Conservation (phyloP, 2,888 invertebrate species). For the Xanthia togata region DNA sequence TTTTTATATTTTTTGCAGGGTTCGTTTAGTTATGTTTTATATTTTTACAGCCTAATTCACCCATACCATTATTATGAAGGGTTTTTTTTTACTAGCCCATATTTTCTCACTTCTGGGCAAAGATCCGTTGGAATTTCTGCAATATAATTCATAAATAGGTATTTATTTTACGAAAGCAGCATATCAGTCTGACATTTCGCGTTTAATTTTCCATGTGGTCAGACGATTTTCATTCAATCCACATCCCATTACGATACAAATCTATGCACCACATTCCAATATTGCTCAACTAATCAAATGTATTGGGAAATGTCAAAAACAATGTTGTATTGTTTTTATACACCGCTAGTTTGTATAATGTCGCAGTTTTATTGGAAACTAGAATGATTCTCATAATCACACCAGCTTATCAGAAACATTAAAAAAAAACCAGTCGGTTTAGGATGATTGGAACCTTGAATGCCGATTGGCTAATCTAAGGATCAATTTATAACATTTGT, state of each 20-base stretch:
- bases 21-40: constrained; percentile 1
- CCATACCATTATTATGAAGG: neutral
- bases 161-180: constrained; percentile 3
- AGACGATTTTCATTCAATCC: constrained; percentile 29
- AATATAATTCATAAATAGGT: neutral
- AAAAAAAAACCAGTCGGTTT: neutral
- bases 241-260: constrained; percentile 21
- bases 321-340: constrained; percentile 9
- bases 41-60: neutral
- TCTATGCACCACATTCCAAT: constrained; percentile 17
- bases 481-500: neutral
- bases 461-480: constrained; percentile 2
- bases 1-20: neutral
- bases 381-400: constrained; percentile 4
- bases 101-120: neutral
- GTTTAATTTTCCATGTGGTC: constrained; percentile 6
- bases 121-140: neutral
- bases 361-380: neutral
- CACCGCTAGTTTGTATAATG: neutral
- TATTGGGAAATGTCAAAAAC: constrained; percentile 22
- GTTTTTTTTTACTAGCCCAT: neutral
- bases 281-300: constrained; percentile 27
- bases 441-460: neutral
- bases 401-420: neutral
- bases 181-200: constrained; percentile 13